phyloP scores from a whole-genome alignment of 2,888 invertebrate species.

The Terebella lapidaria region DNA sequence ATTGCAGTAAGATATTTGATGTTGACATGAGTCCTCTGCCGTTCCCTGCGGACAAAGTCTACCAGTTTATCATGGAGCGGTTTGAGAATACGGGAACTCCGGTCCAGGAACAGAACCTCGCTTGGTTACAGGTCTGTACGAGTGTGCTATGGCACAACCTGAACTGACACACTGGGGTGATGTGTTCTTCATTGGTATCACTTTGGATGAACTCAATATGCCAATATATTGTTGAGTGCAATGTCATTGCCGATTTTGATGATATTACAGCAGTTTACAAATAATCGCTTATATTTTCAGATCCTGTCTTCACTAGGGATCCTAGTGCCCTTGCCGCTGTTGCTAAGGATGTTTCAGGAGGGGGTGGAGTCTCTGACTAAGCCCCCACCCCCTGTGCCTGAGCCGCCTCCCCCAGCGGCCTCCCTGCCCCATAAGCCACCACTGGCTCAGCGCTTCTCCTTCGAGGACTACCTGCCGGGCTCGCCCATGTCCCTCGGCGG shows the following conservation, averaged over 20 bases:
- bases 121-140: conserved; percentile 54
- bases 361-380: conserved; percentile 64
- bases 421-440: not conserved
- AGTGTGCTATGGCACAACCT: too few species aligned
- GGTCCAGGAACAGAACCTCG: conserved; percentile 56
- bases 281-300: conserved; percentile 33
- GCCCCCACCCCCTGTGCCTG: conserved; percentile 19
- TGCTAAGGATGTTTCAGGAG: conserved; percentile 85
- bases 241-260: too few species aligned
- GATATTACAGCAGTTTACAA: too few species aligned
- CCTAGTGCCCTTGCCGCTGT: conserved; percentile 76
- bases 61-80: conserved; percentile 83
- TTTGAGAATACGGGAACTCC: conserved; percentile 58
- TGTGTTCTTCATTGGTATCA: too few species aligned
- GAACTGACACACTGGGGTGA: too few species aligned
- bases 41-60: conserved; percentile 90
- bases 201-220: too few species aligned
- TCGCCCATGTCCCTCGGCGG: conserved; percentile 44
- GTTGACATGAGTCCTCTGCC: conserved; percentile 92
- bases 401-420: not conserved
- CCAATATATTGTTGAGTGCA: too few species aligned
- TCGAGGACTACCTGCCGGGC: conserved; percentile 15
- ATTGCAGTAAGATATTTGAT: conserved; percentile 84
- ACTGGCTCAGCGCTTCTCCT: not conserved
- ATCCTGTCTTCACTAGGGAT: conserved; percentile 80